Percentiles rank a stretch among this genome's conserved stretches.
phyloP scores from a whole-genome alignment of 1,140 invertebrate species.

The Chelonus insularis region DNA sequence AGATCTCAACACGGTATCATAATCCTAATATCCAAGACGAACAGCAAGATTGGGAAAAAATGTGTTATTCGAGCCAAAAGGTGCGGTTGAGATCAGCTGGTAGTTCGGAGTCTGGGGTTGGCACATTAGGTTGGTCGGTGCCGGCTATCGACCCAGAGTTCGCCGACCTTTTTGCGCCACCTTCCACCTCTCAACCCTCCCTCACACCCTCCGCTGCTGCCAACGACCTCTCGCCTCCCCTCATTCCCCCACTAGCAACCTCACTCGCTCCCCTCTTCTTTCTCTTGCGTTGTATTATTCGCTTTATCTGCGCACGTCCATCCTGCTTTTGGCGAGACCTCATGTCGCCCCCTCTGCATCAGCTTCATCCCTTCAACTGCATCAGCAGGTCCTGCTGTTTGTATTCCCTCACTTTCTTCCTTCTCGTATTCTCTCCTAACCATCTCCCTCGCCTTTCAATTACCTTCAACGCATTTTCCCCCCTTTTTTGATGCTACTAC shows the following conservation, averaged over 20 bases:
- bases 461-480: too few relatives aligned
- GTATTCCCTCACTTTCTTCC: background rate
- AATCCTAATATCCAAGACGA: background rate
- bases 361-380: slow-evolving; percentile 2
- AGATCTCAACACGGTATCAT: too few relatives aligned
- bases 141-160: slow-evolving; percentile 38
- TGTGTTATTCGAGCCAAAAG: slow-evolving; percentile 39
- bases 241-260: background rate
- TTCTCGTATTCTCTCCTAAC: background rate
- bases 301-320: background rate
- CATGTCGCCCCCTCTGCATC: background rate
- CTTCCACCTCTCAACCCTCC: slow-evolving; percentile 29
- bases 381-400: background rate
- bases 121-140: slow-evolving; percentile 40
- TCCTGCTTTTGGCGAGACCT: background rate
- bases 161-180: slow-evolving; percentile 35
- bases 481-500: too few relatives aligned
- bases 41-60: slow-evolving; percentile 1
- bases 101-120: background rate
- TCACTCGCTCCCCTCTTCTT: background rate
- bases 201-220: slow-evolving; percentile 9
- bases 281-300: background rate
- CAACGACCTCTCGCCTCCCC: slow-evolving; percentile 19
- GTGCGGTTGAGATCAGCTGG: slow-evolving; percentile 26
- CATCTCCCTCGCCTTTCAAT: background rate